Percentiles rank a stretch among this genome's conserved stretches.
Conservation (phyloP, 2,797 vertebrate genomes). For the Sorex maritimensis region DNA sequence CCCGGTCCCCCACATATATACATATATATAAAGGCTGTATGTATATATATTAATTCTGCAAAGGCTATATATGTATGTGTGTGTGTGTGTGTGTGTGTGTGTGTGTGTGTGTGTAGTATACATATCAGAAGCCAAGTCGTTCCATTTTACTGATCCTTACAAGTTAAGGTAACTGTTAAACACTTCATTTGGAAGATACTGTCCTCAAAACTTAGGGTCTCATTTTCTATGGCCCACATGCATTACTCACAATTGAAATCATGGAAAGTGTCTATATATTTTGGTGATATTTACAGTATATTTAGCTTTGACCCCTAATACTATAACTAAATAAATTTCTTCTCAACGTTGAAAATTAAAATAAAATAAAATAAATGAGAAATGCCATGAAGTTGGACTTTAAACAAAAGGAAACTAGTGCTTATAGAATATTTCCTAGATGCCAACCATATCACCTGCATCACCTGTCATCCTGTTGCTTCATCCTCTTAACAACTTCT, state of each 20-base stretch:
- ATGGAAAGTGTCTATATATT: conserved; percentile 62
- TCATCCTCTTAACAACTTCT: too few relatives aligned
- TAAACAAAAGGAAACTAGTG: conserved; percentile 25
- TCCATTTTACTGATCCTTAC: conserved; percentile 93
- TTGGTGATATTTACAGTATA: conserved; percentile 63
- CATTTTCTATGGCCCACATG: conserved; percentile 73
- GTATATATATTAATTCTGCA: too few relatives aligned
- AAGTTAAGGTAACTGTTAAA: conserved; percentile 90
- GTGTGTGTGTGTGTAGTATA: conserved; percentile 79
- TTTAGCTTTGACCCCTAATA: conserved; percentile 46
- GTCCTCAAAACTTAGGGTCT: conserved; percentile 73
- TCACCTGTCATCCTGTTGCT: too few relatives aligned
- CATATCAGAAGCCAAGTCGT: conserved; percentile 91
- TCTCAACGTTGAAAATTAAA: conserved; percentile 44
- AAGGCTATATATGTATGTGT: too few relatives aligned
- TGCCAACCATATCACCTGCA: too few relatives aligned
- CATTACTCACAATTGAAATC: conserved; percentile 78
- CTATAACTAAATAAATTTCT: conserved; percentile 80
- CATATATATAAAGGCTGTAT: too few relatives aligned
- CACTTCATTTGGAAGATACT: conserved; percentile 66
- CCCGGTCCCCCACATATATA: too few relatives aligned
- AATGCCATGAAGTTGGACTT: background rate
- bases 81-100: too few relatives aligned
- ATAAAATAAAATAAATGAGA: too few relatives aligned
- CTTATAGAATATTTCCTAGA: background rate